phyloP scores from a whole-genome alignment of 2,888 invertebrate genomes.

The Lutraria lutraria region DNA sequence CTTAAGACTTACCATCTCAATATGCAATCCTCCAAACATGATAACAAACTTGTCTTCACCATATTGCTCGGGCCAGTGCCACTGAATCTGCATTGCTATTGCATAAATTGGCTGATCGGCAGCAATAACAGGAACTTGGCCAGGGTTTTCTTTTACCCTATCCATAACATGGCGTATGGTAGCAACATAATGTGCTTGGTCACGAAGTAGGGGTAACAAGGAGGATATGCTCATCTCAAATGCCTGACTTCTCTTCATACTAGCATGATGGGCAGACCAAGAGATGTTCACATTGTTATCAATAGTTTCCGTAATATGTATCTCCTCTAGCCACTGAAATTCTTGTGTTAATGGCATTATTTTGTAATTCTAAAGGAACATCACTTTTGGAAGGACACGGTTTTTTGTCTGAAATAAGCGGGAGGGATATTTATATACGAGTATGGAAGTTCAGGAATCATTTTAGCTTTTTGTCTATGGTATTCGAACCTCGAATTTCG shows the following conservation, averaged over 20 bases:
- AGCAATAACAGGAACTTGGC: conserved; percentile 70
- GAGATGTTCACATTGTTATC: conserved; percentile 1
- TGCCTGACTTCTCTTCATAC: conserved; percentile 20
- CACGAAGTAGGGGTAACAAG: conserved; percentile 34
- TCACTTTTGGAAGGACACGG: too few relatives aligned
- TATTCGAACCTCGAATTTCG: background rate
- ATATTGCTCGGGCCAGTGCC: conserved; percentile 62
- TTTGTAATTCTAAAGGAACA: too few relatives aligned
- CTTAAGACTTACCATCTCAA: conserved; percentile 77
- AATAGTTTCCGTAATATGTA: conserved; percentile 21
- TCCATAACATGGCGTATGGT: conserved; percentile 39
- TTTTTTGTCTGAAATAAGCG: too few relatives aligned
- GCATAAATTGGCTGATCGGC: conserved; percentile 75
- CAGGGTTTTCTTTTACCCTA: conserved; percentile 62
- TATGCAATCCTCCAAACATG: conserved; percentile 81
- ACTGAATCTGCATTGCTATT: conserved; percentile 74
- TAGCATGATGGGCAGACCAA: conserved; percentile 47
- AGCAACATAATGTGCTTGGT: conserved; percentile 31
- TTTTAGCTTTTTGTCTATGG: conserved; percentile 17
- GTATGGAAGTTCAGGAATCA: conserved; percentile 46
- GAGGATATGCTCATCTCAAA: conserved; percentile 32
- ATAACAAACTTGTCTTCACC: conserved; percentile 76
- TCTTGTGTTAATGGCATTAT: conserved; percentile 32
- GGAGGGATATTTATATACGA: conserved; percentile 43
- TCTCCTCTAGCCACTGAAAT: conserved; percentile 45